Base-by-base conservation (phyloP, 2,113 vertebrate species). In the Sebastes fasciatus region DNA sequence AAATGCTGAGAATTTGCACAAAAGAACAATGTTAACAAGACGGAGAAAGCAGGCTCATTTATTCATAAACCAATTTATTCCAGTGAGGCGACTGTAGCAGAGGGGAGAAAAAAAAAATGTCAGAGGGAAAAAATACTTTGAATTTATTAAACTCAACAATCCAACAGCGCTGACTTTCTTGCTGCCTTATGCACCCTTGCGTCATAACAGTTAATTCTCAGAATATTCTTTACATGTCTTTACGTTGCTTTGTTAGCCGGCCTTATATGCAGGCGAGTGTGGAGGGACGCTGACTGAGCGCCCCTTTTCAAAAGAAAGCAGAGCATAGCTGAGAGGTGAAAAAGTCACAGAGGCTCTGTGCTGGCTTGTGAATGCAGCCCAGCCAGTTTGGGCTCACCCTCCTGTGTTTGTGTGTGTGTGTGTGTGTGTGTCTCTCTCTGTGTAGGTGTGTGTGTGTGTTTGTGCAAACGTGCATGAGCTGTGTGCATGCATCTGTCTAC, bases 31-130 rank as follows among this genome's bases (percentile, higher is more conserved):
- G 95, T 95, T 95, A 96, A 96, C 94, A 96, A 96, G 95, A 95
- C 68, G 88, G 87, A 92, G 92, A 94, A 91, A 89, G 91, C 80
- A 86, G 91, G 90, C 94, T 95, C 94, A 95, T 96, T 96, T 96
- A 95, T 95, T 95, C 95, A 96, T 93, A 95, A 94, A 95, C 93
- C 94, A 96, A 96, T 96, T 96, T 95, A 96, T 95, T 95, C 94
- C 90, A 91, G 91, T 87, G 87, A 93, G 94, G 93, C 92, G 90
- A 93, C 91, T 94, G 93, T 89, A 92, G 91, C 92, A 87, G 88
- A 90, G 84, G 83, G 48, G 48, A 49, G 48, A 8, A 19, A 19
- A 82, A 91, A 90, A 92, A 93, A 90, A 90, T 88, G 83, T 88
- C 88, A 90, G 78, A 80, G 85, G 87, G 57, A 75, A 81, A 78